phyloP scores from a whole-genome alignment of 2,113 vertebrate genomes.

The Probosciger aterrimus region DNA sequence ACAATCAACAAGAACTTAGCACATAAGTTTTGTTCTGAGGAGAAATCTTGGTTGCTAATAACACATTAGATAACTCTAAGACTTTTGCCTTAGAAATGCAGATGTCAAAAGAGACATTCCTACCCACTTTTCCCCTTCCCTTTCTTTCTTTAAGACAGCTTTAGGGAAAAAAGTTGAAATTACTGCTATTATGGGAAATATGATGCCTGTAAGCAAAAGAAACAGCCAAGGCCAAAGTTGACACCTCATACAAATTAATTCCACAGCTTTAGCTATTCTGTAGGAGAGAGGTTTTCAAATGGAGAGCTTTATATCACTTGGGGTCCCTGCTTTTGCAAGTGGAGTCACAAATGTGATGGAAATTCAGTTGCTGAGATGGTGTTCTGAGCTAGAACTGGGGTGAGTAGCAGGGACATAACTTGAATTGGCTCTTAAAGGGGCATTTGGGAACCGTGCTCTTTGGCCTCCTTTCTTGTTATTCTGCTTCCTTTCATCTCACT shows the following conservation, averaged over 20 bases:
- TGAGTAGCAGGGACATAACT: neutral
- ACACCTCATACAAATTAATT: neutral
- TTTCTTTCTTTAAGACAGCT: neutral
- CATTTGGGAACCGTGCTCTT: neutral
- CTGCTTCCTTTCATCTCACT: constrained; percentile 75
- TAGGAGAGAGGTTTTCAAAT: neutral
- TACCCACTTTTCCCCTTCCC: neutral
- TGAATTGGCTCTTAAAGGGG: neutral
- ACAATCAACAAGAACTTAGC: constrained; percentile 29
- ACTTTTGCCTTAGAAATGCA: neutral
- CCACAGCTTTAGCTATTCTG: neutral
- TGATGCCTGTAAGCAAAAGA: neutral
- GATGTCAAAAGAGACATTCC: constrained; percentile 46
- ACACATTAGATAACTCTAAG: neutral
- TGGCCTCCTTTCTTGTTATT: constrained; percentile 65
- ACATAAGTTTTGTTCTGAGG: neutral
- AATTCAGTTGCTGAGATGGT: neutral
- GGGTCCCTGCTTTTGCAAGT: neutral
- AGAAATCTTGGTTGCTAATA: neutral
- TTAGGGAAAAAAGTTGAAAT: neutral
- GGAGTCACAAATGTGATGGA: neutral
- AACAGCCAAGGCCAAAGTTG: neutral
- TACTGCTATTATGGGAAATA: neutral
- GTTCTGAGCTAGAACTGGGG: neutral
- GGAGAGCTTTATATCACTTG: neutral